Percentiles rank a stretch among this genome's conserved stretches.
Conservation (phyloP, 2,888 invertebrate genomes). For the Machimus atricapillus region DNA sequence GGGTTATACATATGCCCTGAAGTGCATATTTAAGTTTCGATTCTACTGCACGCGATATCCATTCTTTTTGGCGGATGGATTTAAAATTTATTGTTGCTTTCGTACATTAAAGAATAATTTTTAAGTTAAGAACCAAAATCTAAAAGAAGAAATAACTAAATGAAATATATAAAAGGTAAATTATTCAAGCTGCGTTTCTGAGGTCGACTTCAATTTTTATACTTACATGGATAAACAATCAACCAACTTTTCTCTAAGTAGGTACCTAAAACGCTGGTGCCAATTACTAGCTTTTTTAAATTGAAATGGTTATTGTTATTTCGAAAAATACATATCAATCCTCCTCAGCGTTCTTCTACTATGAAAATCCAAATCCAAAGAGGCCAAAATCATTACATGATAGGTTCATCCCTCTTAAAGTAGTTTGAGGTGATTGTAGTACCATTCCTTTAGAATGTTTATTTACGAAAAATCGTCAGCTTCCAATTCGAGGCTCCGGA, state of each 20-base stretch:
- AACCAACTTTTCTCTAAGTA: neutral
- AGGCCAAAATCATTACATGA: neutral
- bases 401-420: neutral
- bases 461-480: neutral
- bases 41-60: neutral
- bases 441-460: neutral
- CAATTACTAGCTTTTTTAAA: neutral
- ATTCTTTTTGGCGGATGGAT: neutral
- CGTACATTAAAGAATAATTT: no score
- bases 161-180: no score
- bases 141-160: no score
- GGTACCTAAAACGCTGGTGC: neutral
- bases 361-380: neutral
- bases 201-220: no score
- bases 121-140: no score
- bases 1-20: neutral
- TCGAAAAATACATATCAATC: neutral
- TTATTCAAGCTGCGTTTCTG: no score
- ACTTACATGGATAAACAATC: no score
- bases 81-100: no score
- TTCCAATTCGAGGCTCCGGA: neutral
- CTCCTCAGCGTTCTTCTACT: neutral
- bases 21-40: neutral
- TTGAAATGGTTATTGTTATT: neutral
- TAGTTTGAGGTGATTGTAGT: neutral